Percentiles rank a stretch among this genome's conserved stretches.
Evolutionary conservation across 2,888 invertebrate species (phyloP).

Genomic region (Mesorhabditis sp.): DNA sequence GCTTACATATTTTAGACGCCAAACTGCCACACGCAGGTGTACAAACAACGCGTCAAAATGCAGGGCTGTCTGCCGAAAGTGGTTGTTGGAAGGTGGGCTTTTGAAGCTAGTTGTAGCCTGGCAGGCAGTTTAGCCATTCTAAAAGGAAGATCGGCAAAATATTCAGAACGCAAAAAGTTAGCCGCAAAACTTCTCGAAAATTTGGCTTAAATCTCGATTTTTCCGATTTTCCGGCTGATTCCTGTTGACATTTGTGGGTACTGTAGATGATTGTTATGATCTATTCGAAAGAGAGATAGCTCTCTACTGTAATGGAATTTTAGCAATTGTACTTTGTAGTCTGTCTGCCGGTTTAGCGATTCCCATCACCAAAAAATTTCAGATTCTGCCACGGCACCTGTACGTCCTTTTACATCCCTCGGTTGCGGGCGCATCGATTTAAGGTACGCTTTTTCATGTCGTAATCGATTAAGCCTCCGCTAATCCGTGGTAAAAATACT

Average conservation of each 20-base stretch:
- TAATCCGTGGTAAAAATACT: too few species aligned
- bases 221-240: too few species aligned
- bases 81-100: neutral
- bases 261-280: too few species aligned
- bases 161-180: too few species aligned
- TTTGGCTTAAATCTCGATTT: too few species aligned
- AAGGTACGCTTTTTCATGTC: neutral
- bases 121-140: too few species aligned
- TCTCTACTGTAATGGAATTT: too few species aligned
- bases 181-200: neutral
- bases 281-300: too few species aligned
- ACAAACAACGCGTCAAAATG: neutral
- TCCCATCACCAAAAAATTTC: neutral
- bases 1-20: neutral
- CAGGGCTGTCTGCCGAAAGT: neutral
- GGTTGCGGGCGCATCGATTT: neutral
- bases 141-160: neutral
- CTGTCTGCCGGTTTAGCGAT: too few species aligned
- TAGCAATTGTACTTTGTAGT: too few species aligned
- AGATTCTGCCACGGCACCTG: constrained; percentile 3
- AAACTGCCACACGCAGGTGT: neutral
- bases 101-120: neutral
- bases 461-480: too few species aligned
- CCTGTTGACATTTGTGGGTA: too few species aligned
- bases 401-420: neutral